phyloP scores from a whole-genome alignment of 1,140 invertebrate species.

The Zaprionus vittiger region DNA sequence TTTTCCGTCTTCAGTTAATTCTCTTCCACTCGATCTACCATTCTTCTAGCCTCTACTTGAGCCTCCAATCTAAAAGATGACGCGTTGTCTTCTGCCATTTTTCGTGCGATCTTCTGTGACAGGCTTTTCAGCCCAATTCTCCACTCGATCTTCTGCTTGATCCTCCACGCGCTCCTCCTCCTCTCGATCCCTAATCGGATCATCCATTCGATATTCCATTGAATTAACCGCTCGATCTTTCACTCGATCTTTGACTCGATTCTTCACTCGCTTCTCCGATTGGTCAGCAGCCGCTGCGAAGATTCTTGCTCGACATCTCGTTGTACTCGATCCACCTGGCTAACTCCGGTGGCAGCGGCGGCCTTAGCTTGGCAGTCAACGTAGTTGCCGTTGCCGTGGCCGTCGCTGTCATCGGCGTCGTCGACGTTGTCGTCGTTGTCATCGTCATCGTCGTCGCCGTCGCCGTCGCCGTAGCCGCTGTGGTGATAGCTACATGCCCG shows the following conservation, averaged over 20 bases:
- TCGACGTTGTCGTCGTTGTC: conserved; percentile 5
- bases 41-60: neutral
- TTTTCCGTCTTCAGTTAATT: neutral
- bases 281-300: conserved; percentile 85
- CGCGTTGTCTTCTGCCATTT: neutral
- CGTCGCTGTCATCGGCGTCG: conserved; percentile 15
- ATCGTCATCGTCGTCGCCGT: conserved; percentile 8
- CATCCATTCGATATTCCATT: neutral
- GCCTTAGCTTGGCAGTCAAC: conserved; percentile 84
- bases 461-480: neutral
- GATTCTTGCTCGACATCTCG: conserved; percentile 88
- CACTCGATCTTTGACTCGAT: neutral
- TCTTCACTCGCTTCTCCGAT: neutral
- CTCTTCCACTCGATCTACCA: neutral
- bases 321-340: conserved; percentile 89
- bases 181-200: neutral
- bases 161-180: neutral
- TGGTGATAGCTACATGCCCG: conserved; percentile 54
- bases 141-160: neutral
- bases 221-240: neutral
- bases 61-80: neutral
- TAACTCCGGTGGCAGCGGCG: conserved; percentile 86
- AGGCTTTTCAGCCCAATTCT: neutral
- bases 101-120: neutral
- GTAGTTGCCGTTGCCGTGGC: neutral